Evolutionary conservation across 2,113 vertebrate species (phyloP).

Genomic region (Cololabis saira): DNA sequence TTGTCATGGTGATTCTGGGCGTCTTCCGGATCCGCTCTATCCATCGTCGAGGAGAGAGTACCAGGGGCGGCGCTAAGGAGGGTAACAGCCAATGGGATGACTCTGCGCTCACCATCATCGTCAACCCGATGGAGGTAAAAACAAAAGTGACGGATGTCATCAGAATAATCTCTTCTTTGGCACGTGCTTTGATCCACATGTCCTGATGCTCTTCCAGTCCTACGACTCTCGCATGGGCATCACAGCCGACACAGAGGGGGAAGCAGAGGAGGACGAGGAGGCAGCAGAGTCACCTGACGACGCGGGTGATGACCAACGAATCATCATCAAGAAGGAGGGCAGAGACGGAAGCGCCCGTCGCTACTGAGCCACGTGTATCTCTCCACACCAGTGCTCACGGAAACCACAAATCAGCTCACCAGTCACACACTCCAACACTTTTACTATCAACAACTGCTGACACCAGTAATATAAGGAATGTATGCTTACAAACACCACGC

Average conservation of each 20-base stretch:
- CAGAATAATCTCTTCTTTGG: not conserved
- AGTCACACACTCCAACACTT: constrained; percentile 71
- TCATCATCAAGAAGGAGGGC: constrained; percentile 86
- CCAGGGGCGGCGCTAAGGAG: constrained; percentile 82
- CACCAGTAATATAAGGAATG: constrained; percentile 83
- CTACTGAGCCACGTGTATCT: constrained; percentile 80
- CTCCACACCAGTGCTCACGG: constrained; percentile 64
- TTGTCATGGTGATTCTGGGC: constrained; percentile 96
- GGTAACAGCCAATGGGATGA: constrained; percentile 93
- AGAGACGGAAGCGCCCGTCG: constrained; percentile 80
- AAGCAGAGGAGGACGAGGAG: constrained; percentile 87
- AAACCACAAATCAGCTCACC: constrained; percentile 68
- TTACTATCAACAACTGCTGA: constrained; percentile 75
- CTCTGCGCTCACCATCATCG: constrained; percentile 96
- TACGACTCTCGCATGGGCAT: constrained; percentile 83
- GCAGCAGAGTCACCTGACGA: constrained; percentile 88
- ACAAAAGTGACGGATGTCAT: not conserved
- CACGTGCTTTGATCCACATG: not conserved
- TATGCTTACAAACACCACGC: constrained; percentile 78
- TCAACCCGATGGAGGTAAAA: constrained; percentile 98
- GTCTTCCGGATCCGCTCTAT: constrained; percentile 96
- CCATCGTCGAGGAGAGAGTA: constrained; percentile 83
- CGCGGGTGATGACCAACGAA: constrained; percentile 83
- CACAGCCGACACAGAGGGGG: constrained; percentile 75
- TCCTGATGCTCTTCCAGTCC: constrained; percentile 60